These are phyloP conservation scores for Gortyna flavago DNA, from an alignment of 2,888 invertebrate genomes.

Conservation along the genomic window DNA sequence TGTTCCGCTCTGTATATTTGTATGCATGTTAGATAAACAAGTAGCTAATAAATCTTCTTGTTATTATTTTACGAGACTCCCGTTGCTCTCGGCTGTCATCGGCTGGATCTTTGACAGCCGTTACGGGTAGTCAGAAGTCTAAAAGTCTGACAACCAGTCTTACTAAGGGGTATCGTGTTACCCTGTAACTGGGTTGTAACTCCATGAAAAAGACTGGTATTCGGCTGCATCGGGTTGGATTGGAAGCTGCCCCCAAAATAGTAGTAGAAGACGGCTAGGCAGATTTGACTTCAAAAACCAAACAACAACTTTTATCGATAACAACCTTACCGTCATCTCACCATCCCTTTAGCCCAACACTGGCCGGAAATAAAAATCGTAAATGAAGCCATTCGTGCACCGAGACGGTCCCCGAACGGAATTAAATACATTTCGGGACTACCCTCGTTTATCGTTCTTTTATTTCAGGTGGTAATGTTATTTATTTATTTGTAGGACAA, in stretches of 20 bases:
- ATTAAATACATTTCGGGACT: slow-evolving; percentile 87
- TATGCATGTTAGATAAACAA: no score
- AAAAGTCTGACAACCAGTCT: no score
- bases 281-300: not conserved
- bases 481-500: slow-evolving; percentile 79
- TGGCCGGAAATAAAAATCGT: slow-evolving; percentile 89
- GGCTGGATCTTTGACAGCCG: not conserved
- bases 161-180: no score
- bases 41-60: no score
- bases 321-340: slow-evolving; percentile 10
- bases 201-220: no score
- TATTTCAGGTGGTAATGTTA: slow-evolving; percentile 88
- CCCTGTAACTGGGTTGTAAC: no score
- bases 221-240: no score
- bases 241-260: no score
- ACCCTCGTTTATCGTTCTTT: slow-evolving; percentile 87
- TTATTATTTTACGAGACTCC: not conserved
- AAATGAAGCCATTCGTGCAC: slow-evolving; percentile 89
- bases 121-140: not conserved
- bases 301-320: slow-evolving; percentile 35
- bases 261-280: not conserved
- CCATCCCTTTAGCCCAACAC: slow-evolving; percentile 67
- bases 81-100: not conserved
- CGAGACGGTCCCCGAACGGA: slow-evolving; percentile 84
- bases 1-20: not conserved